Evolutionary conservation across 2,113 vertebrate species (phyloP).

Genomic region (Daboia siamensis): DNA sequence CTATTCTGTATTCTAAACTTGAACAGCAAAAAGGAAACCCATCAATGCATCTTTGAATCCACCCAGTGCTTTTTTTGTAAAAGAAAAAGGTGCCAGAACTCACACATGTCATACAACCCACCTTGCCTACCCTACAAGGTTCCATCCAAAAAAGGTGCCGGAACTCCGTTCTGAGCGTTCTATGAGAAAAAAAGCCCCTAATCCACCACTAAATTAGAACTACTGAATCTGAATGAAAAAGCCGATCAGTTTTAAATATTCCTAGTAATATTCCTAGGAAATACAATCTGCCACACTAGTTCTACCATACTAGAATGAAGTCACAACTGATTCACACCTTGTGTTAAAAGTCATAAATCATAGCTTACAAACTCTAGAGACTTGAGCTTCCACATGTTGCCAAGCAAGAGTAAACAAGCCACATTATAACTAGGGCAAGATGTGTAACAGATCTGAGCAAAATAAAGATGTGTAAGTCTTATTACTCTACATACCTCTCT

Average conservation of each 20-base stretch:
- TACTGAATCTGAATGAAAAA: background rate
- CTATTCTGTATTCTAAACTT: background rate
- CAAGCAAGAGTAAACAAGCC: background rate
- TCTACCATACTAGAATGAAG: constrained; percentile 8
- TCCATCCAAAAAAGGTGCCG: too few relatives aligned
- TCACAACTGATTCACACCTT: constrained; percentile 44
- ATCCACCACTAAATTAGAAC: background rate
- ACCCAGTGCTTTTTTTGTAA: too few relatives aligned
- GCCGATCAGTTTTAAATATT: background rate
- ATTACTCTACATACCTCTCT: background rate
- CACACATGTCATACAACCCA: too few relatives aligned
- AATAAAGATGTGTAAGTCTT: background rate
- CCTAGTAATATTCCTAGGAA: background rate
- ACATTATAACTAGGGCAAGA: background rate
- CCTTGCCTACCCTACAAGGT: too few relatives aligned
- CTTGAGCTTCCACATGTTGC: background rate
- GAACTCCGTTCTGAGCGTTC: too few relatives aligned
- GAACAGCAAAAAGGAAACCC: background rate
- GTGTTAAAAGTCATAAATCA: background rate
- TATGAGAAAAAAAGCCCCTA: too few relatives aligned
- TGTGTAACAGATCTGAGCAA: background rate
- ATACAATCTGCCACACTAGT: background rate
- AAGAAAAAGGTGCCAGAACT: too few relatives aligned
- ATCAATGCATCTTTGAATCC: background rate
- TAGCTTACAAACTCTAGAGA: background rate